Conservation (phyloP, 2,797 vertebrate species). For the Gymnopithys bicolor region DNA sequence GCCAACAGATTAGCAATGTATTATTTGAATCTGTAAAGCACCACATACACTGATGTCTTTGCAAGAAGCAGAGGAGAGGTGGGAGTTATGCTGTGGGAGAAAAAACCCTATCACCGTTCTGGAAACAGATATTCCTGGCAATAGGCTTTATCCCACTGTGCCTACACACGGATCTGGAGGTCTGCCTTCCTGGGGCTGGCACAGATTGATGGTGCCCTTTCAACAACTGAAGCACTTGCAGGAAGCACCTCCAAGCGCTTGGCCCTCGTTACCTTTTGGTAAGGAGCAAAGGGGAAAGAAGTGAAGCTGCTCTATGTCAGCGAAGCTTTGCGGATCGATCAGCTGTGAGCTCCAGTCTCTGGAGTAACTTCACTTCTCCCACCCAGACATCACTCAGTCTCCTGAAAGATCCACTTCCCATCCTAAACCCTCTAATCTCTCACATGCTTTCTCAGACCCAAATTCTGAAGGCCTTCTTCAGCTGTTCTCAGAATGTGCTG, state of each 20-base stretch:
- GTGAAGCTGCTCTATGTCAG: neutral
- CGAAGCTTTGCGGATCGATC: rapidly evolving
- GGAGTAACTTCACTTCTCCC: neutral
- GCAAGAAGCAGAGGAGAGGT: slow-evolving; percentile 17
- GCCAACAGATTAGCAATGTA: neutral
- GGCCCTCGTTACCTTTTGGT: neutral
- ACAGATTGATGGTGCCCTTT: neutral
- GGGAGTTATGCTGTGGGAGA: neutral
- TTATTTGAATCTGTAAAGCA: slow-evolving; percentile 12
- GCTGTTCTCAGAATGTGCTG: neutral
- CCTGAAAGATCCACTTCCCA: neutral
- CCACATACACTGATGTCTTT: neutral
- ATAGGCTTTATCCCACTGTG: neutral
- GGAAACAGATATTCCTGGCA: slow-evolving; percentile 21
- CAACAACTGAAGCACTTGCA: neutral
- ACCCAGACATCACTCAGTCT: neutral
- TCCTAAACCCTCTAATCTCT: neutral
- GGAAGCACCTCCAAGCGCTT: neutral
- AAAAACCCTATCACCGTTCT: neutral
- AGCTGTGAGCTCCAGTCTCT: neutral
- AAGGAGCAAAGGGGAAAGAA: neutral
- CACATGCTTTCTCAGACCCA: neutral
- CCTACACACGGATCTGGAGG: slow-evolving; percentile 12
- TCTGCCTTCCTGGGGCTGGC: neutral
- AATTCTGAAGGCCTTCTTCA: neutral